Evolutionary conservation across 1,140 invertebrate species (phyloP), one percentile per base, ranked within the genome.

Genomic region (Muscidifurax raptorellus): DNA sequence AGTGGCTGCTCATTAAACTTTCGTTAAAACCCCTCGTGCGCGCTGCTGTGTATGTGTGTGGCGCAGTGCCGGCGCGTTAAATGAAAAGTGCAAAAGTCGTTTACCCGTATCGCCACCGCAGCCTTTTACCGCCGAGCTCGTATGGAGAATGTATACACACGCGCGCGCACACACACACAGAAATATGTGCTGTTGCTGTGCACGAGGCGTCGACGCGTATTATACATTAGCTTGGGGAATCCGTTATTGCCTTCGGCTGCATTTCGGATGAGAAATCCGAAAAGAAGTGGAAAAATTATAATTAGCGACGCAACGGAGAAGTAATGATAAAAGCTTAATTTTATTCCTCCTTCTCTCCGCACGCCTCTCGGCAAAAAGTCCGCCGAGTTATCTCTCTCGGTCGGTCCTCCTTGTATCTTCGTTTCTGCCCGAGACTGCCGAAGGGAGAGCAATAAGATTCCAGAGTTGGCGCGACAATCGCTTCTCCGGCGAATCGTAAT

Each of bases 1-100:
- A 90, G 89, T 89, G 87, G 87, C 87, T 88, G 87, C 86, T 90
- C 88, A 89, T 90, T 90, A 89, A 90, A 87, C 80, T 88, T 86
- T 78, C 89, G 82, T 87, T 86, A 86, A 88, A 87, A 74, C 28
- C 52, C 12, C 67, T 69, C 67, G 30, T 69, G 67, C 67, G 30
- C 27, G 27, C 28, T n/a, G 67, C 52, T n/a, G 22, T 27, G 28
- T 12, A 22, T 22, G 2, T 67, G n/a, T 12, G 22, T 25, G 18
- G 59, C 69, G 80, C 52, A 59, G 52, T n/a, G 22, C 52, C 22
- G 36, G 52, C 44, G 72, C 72, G 82, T 28, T 87, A 83, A 90
- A 88, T 88, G 87, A 89, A 89, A 89, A 87, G 84, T 88, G 86
- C 87, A 84, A 87, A 86, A 90, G 87, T 87, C 86, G 85, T 89